These are phyloP conservation scores for Sprattus sprattus DNA, from an alignment of 2,113 vertebrate species.

Conservation along the genomic window DNA sequence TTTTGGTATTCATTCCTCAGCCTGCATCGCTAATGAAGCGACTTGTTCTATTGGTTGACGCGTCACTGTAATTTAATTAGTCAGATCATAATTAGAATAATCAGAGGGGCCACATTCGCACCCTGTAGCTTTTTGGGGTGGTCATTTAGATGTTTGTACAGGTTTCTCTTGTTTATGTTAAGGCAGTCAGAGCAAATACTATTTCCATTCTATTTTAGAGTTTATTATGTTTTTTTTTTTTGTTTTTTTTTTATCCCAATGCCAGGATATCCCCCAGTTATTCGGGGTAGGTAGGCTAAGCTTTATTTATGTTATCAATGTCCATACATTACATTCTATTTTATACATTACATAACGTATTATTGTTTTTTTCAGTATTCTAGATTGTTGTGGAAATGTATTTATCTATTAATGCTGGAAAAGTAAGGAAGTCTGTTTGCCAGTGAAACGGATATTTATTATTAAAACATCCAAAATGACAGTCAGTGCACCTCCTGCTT, in stretches of 20 bases:
- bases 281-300: not conserved
- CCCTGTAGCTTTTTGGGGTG: slow-evolving; percentile 61
- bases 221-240: not conserved
- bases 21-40: slow-evolving; percentile 92
- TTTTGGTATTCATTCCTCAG: slow-evolving; percentile 87
- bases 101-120: slow-evolving; percentile 84
- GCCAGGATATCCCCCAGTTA: not conserved
- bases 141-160: slow-evolving; percentile 49
- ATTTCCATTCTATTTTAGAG: not conserved
- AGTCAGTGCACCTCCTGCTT: slow-evolving; percentile 64
- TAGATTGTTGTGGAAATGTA: slow-evolving; percentile 33
- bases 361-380: not conserved
- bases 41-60: slow-evolving; percentile 93
- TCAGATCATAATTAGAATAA: slow-evolving; percentile 99
- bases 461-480: slow-evolving; percentile 72
- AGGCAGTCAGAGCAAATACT: not conserved
- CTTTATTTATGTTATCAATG: not conserved
- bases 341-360: not conserved
- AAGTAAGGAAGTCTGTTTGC: slow-evolving; percentile 71
- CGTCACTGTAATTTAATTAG: slow-evolving; percentile 99
- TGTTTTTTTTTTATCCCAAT: not conserved
- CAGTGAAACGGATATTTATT: slow-evolving; percentile 65
- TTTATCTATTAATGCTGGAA: slow-evolving; percentile 69
- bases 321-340: not conserved
- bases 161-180: not conserved